phyloP scores from a whole-genome alignment of 2,888 invertebrate genomes.

The Copidosoma aretas region DNA sequence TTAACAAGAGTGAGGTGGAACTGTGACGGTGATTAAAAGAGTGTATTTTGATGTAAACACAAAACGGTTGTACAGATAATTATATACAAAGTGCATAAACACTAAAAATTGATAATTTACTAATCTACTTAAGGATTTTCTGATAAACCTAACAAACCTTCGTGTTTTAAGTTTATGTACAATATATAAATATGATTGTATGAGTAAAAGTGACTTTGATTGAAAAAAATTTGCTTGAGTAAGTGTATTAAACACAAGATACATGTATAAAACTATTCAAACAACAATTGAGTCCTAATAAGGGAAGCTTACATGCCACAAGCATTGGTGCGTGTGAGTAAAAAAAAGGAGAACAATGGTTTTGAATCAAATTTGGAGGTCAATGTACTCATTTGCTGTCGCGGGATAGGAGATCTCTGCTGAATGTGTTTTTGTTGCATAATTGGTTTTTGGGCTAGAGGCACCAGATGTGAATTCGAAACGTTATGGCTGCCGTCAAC shows the following conservation, averaged over 20 bases:
- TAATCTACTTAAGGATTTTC: constrained; percentile 2
- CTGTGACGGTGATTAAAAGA: too few species aligned
- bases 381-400: constrained; percentile 58
- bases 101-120: constrained; percentile 13
- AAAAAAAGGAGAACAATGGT: constrained; percentile 1
- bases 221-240: neutral
- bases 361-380: constrained; percentile 21
- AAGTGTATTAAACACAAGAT: neutral
- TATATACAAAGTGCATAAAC: constrained; percentile 25
- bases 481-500: constrained; percentile 63
- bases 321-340: constrained; percentile 35
- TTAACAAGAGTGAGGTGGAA: neutral
- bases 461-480: constrained; percentile 63
- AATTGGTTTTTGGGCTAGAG: constrained; percentile 60
- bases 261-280: neutral
- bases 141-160: constrained; percentile 13
- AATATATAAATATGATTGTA: constrained; percentile 2
- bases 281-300: neutral
- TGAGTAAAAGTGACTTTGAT: neutral
- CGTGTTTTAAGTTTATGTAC: constrained; percentile 11
- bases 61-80: constrained; percentile 3
- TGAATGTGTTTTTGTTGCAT: constrained; percentile 57
- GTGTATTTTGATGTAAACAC: neutral
- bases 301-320: constrained; percentile 42
- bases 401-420: constrained; percentile 56